Percentiles rank a stretch among this genome's conserved stretches.
These are phyloP conservation scores for Fabriciana adippe DNA, from an alignment of 2,888 invertebrate species.

Conservation along the genomic window DNA sequence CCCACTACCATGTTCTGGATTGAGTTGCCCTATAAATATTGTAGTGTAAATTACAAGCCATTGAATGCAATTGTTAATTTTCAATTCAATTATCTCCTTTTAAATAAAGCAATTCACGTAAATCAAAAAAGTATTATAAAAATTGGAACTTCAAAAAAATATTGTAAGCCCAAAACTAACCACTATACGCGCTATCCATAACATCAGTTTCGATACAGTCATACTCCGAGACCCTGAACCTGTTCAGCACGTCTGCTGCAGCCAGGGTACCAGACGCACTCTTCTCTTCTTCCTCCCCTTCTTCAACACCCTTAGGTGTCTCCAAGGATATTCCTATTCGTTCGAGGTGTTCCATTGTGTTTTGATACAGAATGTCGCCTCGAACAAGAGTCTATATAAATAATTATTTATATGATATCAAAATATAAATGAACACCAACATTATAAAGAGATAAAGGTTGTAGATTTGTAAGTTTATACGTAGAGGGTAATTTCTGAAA, in stretches of 20 bases:
- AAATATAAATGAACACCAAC: no score
- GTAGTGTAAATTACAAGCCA: no score
- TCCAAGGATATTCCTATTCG: constrained; percentile 65
- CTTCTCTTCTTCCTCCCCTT: constrained; percentile 55
- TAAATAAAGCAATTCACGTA: background rate
- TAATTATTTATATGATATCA: background rate
- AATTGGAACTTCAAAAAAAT: background rate
- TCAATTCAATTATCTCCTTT: no score
- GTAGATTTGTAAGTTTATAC: no score
- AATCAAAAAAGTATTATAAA: no score
- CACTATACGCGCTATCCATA: constrained; percentile 59
- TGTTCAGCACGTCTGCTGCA: constrained; percentile 65
- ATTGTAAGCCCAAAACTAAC: constrained; percentile 47
- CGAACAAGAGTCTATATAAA: constrained; percentile 43
- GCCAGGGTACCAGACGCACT: constrained; percentile 55
- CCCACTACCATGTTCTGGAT: constrained; percentile 52
- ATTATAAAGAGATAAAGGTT: no score
- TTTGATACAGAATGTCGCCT: constrained; percentile 69
- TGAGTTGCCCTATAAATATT: constrained; percentile 56
- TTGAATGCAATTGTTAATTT: no score
- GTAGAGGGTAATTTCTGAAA: no score
- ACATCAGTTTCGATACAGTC: constrained; percentile 75
- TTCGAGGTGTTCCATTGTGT: constrained; percentile 67
- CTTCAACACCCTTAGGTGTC: constrained; percentile 48
- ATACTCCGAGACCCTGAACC: constrained; percentile 64